These are phyloP conservation scores for Sarcophaga bullata DNA, from an alignment of 1,140 invertebrate species.

Conservation along the genomic window DNA sequence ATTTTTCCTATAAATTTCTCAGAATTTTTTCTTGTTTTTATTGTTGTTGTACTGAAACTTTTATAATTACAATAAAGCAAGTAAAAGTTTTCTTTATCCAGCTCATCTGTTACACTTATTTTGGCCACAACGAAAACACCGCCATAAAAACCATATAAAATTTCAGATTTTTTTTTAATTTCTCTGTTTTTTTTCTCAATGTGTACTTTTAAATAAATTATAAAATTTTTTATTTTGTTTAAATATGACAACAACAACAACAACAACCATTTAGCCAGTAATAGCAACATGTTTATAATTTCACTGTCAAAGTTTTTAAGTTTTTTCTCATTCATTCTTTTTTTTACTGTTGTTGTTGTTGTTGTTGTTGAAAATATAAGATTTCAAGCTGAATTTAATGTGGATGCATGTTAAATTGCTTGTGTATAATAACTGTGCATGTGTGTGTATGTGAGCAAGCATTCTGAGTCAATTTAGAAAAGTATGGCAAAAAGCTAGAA, in stretches of 20 bases:
- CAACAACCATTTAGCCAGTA: background rate
- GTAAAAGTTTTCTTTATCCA: too few relatives aligned
- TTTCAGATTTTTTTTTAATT: too few relatives aligned
- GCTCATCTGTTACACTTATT: too few relatives aligned
- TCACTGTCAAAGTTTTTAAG: conserved; percentile 12
- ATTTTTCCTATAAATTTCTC: too few relatives aligned
- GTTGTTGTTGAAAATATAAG: background rate
- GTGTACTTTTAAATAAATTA: conserved; percentile 16
- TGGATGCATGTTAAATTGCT: background rate
- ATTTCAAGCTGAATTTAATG: background rate
- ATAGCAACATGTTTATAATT: conserved; percentile 1
- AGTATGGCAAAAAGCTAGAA: background rate
- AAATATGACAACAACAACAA: background rate
- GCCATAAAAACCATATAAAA: too few relatives aligned
- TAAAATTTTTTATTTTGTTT: background rate
- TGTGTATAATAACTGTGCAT: background rate
- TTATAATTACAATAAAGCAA: too few relatives aligned
- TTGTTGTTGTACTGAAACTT: too few relatives aligned
- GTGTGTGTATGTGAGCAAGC: background rate
- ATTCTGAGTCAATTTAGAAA: background rate
- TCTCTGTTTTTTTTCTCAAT: background rate
- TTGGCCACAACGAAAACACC: too few relatives aligned
- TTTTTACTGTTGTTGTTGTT: too few relatives aligned
- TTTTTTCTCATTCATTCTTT: too few relatives aligned
- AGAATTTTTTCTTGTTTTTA: too few relatives aligned